Conservation (phyloP, 2,113 vertebrate genomes). For the Corvus cornix region DNA sequence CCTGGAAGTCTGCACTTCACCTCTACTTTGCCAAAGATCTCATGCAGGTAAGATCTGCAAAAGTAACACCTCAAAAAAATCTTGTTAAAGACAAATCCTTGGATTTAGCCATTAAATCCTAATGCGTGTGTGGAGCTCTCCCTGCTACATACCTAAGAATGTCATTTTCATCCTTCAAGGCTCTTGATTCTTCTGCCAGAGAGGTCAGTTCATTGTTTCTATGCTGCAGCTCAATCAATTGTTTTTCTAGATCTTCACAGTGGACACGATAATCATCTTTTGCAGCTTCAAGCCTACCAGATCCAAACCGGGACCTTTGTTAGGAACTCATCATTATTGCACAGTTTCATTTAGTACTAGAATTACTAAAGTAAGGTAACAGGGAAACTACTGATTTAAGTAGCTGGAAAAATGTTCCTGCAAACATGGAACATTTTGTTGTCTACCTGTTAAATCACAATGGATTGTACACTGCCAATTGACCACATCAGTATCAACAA, state of each 20-base stretch:
- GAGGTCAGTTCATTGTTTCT: slow-evolving; percentile 92
- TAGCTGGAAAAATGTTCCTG: neutral
- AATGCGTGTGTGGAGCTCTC: neutral
- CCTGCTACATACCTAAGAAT: slow-evolving; percentile 82
- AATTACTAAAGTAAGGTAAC: neutral
- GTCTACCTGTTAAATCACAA: neutral
- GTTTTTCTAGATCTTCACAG: slow-evolving; percentile 95
- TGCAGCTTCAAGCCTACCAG: slow-evolving; percentile 89
- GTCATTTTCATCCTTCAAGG: slow-evolving; percentile 94
- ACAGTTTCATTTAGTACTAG: neutral
- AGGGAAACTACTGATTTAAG: neutral
- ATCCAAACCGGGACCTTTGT: neutral
- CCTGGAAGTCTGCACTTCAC: neutral
- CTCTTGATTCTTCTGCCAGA: slow-evolving; percentile 92
- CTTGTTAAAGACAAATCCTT: neutral
- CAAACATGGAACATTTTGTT: neutral
- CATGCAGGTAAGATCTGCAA: neutral
- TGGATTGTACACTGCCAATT: neutral
- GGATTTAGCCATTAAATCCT: neutral
- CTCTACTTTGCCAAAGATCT: neutral
- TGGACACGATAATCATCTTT: slow-evolving; percentile 98
- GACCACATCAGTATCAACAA: neutral
- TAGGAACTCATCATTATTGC: neutral
- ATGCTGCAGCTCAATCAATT: slow-evolving; percentile 92
- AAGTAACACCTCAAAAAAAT: neutral